Base-by-base conservation (phyloP, 2,888 invertebrate genomes). In the Prosapia bicincta region DNA sequence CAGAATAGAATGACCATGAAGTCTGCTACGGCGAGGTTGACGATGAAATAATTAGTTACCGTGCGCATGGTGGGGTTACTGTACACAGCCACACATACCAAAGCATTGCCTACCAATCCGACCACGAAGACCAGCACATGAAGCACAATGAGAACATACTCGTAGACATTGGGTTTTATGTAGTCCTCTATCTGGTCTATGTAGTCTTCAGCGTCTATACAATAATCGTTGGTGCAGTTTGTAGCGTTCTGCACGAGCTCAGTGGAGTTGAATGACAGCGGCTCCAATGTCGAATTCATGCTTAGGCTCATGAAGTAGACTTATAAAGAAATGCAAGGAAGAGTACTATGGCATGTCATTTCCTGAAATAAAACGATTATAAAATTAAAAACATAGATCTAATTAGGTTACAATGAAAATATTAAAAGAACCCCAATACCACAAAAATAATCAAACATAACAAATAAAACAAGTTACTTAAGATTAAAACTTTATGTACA, bases 21-120 rank as follows among this genome's bases (percentile, higher is more conserved):
- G 84, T 97, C 97, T 0, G 93, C 93, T 66, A 93, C 88, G 0
- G 97, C 96, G 81, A 97, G 85, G 84, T 97, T 97, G 76, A 96
- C 95, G 83, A 97, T 94, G 85, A 97, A 97, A 84, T 95, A 94
- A 85, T 98, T 97, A 76, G 97, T 97, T 67, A 97, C 96, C 0
- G 96, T 96, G 79, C 96, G 88, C 96, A 98, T 96, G 0, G 91
- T 89, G 81, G 92, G 92, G 83, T 96, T 97, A 76, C 94, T 88
- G 83, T 94, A 93, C 25, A 97, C 96, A 0, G 96, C 96, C 73
- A 93, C 89, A 82, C 96, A 96, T 38, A 98, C 97, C 70, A 97
- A 86, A 0, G 92, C 91, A 83, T 97, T 98, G 0, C 97, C 97
- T 26, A 94, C 88, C 32, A 96, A 85, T 0, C 96, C 97, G 71